A percentile compares a stretch with the other conserved stretches of the same genome.
Evolutionary conservation across 2,888 invertebrate species (phyloP).

Genomic region (Cerastis leucographa): DNA sequence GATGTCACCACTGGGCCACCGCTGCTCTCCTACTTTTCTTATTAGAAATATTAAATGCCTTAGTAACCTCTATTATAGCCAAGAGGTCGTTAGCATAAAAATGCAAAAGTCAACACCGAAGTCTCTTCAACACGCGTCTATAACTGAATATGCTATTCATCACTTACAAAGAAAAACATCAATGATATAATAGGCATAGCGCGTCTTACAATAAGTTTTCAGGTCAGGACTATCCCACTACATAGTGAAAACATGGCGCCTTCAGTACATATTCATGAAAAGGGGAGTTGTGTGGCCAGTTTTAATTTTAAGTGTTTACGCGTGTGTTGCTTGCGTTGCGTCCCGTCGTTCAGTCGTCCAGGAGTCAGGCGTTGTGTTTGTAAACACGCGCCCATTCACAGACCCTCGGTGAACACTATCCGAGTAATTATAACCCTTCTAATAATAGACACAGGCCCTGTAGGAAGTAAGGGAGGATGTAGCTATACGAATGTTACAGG

Average conservation of each 20-base stretch:
- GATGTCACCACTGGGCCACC: no score
- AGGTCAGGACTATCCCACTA: conserved; percentile 53
- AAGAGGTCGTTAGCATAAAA: background rate
- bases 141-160: background rate
- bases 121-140: background rate
- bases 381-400: conserved; percentile 86
- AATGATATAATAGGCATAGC: background rate
- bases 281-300: conserved; percentile 70
- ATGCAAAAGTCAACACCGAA: background rate
- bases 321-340: conserved; percentile 72
- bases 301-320: conserved; percentile 82
- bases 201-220: background rate
- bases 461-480: conserved; percentile 65
- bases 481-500: conserved; percentile 51
- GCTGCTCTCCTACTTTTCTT: no score
- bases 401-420: conserved; percentile 61
- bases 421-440: conserved; percentile 67
- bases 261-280: conserved; percentile 58
- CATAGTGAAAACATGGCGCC: conserved; percentile 40
- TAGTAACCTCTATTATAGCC: background rate
- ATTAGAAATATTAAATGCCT: conserved; percentile 6
- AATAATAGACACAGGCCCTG: conserved; percentile 62
- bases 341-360: conserved; percentile 35
- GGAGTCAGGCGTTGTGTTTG: conserved; percentile 85
- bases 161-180: background rate